phyloP scores from a whole-genome alignment of 2,888 invertebrate species.

The Argyresthia albistria region DNA sequence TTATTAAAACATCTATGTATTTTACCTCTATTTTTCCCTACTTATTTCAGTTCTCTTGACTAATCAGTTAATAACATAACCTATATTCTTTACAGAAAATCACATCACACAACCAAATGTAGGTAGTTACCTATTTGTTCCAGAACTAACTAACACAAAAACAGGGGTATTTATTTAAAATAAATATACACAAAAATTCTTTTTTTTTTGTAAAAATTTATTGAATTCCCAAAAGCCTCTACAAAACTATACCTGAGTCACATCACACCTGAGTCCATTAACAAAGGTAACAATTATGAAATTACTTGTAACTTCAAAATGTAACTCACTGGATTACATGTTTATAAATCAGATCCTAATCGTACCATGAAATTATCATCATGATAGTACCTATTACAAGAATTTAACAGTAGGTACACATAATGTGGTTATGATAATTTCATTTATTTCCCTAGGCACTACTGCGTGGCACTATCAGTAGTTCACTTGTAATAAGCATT shows the following conservation, averaged over 20 bases:
- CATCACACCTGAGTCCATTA: constrained; percentile 49
- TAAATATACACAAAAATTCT: constrained; percentile 9
- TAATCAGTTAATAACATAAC: not conserved
- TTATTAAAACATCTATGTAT: not conserved
- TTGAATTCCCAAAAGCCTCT: constrained; percentile 64
- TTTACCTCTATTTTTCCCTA: not conserved
- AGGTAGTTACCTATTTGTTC: not conserved
- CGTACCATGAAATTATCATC: constrained; percentile 20
- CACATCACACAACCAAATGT: not conserved
- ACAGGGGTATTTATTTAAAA: constrained; percentile 8
- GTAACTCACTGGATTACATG: constrained; percentile 23
- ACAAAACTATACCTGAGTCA: constrained; percentile 67
- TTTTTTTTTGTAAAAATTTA: constrained; percentile 36
- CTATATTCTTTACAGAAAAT: not conserved
- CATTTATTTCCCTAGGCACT: too few species aligned
- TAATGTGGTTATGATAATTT: too few species aligned
- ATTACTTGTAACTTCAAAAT: constrained; percentile 25
- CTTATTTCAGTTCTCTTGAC: not conserved
- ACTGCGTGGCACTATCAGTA: too few species aligned
- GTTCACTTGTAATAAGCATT: not conserved
- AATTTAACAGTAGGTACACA: too few species aligned
- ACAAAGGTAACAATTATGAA: constrained; percentile 45
- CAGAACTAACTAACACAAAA: too few species aligned
- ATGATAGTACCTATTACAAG: too few species aligned
- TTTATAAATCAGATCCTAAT: constrained; percentile 10